Evolutionary conservation across 2,888 invertebrate species (phyloP), one percentile per base, ranked within the genome.

Genomic region (Plusia festucae): DNA sequence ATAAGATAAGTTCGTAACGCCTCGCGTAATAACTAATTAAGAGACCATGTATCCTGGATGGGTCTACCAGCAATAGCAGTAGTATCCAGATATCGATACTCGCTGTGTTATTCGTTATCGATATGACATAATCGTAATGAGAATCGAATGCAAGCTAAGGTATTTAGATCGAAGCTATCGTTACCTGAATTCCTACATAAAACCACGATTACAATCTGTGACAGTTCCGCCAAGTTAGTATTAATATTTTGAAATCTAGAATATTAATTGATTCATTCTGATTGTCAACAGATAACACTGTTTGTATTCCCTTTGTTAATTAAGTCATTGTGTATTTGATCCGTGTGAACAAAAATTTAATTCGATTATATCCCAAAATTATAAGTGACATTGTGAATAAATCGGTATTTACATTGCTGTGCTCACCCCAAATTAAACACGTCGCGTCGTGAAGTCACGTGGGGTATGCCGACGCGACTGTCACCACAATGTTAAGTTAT

Each of bases 61-160:
- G 18, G 56, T 34, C 52, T 40, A 62, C 55, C n/a, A 53, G 59
- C 59, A 65, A 24, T 24, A 49, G 55, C 65, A n/a, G 44, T 40
- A 22, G 13, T 9, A 44, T 13, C 57, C 40, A 22, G 71, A 61
- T 57, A 30, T 73, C 71, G 8, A 52, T 51, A 13, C 34, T 55
- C 20, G 22, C 53, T 59, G 66, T 73, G 73, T 73, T 76, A 59
- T 65, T 53, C 59, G 61, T 51, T 73, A 73, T 73, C 73, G 59
- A 51, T 71, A 52, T 61, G 73, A 73, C 73, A 59, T 71, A 66
- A 73, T 73, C 73, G 53, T 52, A 66, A 40, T 44, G 59, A 46
- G 59, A 60, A 76, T 73, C 73, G 46, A 53, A 53, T 62, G 58
- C 58, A 40, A 56, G 3, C 18, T 32, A n/a, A 20, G 30, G 60